phyloP scores from a whole-genome alignment of 2,888 invertebrate species.

The Dasypolia templi region DNA sequence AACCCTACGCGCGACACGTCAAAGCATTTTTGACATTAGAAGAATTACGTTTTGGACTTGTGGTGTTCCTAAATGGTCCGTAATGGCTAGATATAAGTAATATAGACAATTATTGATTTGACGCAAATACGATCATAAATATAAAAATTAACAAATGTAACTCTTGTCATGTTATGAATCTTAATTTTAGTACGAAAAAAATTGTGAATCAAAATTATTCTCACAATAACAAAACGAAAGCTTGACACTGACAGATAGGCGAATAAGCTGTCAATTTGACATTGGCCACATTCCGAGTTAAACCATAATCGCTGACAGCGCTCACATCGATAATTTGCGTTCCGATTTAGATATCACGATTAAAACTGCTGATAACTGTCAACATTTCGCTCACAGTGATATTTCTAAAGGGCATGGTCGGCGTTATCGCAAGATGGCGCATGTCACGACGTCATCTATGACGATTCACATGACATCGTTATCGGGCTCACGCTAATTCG shows the following conservation, averaged over 20 bases:
- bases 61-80: not conserved
- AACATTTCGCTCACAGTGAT: no score
- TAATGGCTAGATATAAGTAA: no score
- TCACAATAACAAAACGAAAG: slow-evolving; percentile 15
- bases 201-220: not conserved
- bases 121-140: not conserved
- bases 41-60: slow-evolving; percentile 49
- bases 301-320: no score
- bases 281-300: no score
- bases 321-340: no score
- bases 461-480: no score
- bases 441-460: no score
- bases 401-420: no score
- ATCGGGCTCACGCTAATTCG: no score
- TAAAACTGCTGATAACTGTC: not conserved
- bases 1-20: slow-evolving; percentile 76
- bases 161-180: not conserved
- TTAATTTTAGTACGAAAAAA: not conserved
- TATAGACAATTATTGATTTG: not conserved
- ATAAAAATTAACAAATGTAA: not conserved
- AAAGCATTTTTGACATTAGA: slow-evolving; percentile 71
- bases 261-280: not conserved
- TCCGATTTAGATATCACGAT: no score
- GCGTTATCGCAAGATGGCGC: no score
- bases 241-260: not conserved